phyloP scores from a whole-genome alignment of 2,888 invertebrate genomes.

The Meteorus colon region DNA sequence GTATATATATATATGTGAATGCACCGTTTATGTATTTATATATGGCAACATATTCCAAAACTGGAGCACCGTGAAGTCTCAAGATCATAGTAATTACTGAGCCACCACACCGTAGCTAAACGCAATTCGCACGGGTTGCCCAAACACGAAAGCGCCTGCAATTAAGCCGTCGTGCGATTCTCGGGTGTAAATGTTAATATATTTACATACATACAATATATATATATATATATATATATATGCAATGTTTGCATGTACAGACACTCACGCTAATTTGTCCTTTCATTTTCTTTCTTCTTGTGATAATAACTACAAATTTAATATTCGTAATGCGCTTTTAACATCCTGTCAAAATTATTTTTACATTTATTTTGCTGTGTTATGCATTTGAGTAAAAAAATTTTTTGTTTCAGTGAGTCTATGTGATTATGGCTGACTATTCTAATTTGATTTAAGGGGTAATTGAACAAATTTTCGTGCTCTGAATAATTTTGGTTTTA shows the following conservation, averaged over 20 bases:
- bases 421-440: no score
- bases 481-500: no score
- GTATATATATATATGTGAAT: slow-evolving; percentile 42
- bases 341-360: no score
- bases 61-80: slow-evolving; percentile 64
- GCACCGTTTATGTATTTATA: slow-evolving; percentile 5
- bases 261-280: not conserved
- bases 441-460: no score
- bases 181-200: not conserved
- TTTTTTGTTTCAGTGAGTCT: not conserved
- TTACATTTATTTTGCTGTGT: no score
- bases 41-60: slow-evolving; percentile 50
- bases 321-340: not conserved
- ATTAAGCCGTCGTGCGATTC: slow-evolving; percentile 61
- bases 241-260: not conserved
- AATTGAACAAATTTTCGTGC: no score
- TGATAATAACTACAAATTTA: not conserved
- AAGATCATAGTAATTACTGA: slow-evolving; percentile 66
- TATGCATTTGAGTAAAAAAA: not conserved
- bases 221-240: not conserved
- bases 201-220: not conserved
- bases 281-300: not conserved
- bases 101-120: slow-evolving; percentile 56
- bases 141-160: slow-evolving; percentile 44
- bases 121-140: slow-evolving; percentile 58